Base-by-base conservation (phyloP, 1,140 invertebrate genomes). In the Meteorus sp. region DNA sequence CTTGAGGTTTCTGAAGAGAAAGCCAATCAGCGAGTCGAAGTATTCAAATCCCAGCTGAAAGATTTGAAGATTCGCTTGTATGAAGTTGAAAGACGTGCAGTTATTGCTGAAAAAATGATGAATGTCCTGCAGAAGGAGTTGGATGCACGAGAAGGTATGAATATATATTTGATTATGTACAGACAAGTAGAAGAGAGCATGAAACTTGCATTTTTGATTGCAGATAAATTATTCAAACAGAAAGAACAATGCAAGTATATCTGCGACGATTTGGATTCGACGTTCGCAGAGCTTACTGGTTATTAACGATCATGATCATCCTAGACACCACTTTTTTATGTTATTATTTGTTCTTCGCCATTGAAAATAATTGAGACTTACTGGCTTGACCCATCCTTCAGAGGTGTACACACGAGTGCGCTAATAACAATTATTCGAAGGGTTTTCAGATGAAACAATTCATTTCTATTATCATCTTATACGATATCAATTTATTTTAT, bases 1-100 rank as follows among this genome's bases (percentile, higher is more conserved):
- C 89, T 99, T 70, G 95, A 98, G 85, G 95, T 99, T 70, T 96
- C 94, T 69, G 95, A 98, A 83, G 95, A 99, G 82, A 98, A 99
- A 88, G 87, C 89, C 64, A 89, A 89, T 75, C 89, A 92, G 79
- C 84, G 91, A 77, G 90, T 93, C 68, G 90, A 92, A 70, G 88
- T 88, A 69, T 93, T 91, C 77, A 91, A 93, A 73, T 80, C 84
- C 61, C 89, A 91, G 64, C 87, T 92, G 73, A 89, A 90, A 72
- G 85, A 85, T 61, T 80, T 92, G 63, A 88, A 88, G 62, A 79
- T 83, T 51, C 86, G 88, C 75, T 80, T 93, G 41, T 89, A 89
- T 75, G 85, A 88, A 85, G 88, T 89, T 80, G 91, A 93, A 76
- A 89, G 89, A 69, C 84, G 91, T 65, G 90, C 89, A 67, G 86